Evolutionary conservation across 1,140 invertebrate species (phyloP).

Genomic region (Pseudoatta argentina): DNA sequence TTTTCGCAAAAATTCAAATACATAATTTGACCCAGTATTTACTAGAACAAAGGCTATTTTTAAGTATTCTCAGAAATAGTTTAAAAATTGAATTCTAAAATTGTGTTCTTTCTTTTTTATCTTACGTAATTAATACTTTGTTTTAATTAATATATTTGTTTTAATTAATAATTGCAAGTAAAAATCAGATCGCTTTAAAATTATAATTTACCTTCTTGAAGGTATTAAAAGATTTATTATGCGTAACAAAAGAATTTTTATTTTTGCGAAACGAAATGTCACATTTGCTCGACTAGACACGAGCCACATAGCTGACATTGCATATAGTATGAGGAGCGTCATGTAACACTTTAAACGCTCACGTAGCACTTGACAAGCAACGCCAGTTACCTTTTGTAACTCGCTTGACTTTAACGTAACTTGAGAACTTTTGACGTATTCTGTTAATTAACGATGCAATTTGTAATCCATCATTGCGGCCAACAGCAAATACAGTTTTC

Average conservation of each 20-base stretch:
- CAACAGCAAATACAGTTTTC: not conserved
- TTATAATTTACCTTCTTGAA: not conserved
- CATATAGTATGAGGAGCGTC: conserved; percentile 38
- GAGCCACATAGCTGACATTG: conserved; percentile 9
- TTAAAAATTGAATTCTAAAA: not conserved
- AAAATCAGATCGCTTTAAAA: not conserved
- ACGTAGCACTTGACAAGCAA: conserved; percentile 37
- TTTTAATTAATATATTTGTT: not conserved
- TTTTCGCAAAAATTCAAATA: not conserved
- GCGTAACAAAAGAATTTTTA: not conserved
- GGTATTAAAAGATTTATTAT: not conserved
- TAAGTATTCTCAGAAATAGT: not conserved
- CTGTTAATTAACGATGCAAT: not conserved
- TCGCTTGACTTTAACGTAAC: conserved; percentile 27
- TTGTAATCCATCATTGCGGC: not conserved
- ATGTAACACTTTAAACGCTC: conserved; percentile 45
- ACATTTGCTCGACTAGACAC: not conserved
- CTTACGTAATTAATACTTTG: not conserved
- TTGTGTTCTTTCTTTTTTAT: not conserved
- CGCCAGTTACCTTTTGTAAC: conserved; percentile 44
- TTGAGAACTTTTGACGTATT: conserved; percentile 19
- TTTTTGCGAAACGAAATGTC: conserved; percentile 21
- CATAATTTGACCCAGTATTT: not conserved
- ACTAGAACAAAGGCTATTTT: not conserved
- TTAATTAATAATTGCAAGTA: not conserved